phyloP scores from a whole-genome alignment of 2,888 invertebrate species.

The Hedya salicella region DNA sequence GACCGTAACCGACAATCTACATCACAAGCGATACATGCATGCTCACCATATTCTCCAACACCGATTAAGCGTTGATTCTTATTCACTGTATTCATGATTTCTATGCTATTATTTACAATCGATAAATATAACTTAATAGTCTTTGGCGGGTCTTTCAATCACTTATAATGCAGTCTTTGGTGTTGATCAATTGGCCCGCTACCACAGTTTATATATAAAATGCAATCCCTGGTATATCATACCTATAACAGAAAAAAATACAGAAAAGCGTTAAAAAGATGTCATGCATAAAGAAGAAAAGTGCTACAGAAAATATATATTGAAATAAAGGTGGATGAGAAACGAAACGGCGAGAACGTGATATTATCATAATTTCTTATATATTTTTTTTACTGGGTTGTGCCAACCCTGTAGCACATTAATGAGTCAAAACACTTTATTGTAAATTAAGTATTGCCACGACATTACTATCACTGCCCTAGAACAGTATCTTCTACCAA shows the following conservation, averaged over 20 bases:
- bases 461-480: too few species aligned
- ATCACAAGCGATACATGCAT: conserved; percentile 72
- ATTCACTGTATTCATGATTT: conserved; percentile 52
- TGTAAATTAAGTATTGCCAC: too few species aligned
- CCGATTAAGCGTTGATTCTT: conserved; percentile 48
- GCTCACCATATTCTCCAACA: conserved; percentile 63
- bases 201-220: conserved; percentile 81
- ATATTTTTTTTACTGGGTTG: too few species aligned
- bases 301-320: conserved; percentile 24
- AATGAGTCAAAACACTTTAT: too few species aligned
- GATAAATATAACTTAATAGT: conserved; percentile 66
- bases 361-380: too few species aligned
- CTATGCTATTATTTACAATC: conserved; percentile 65
- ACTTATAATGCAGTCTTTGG: conserved; percentile 66
- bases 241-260: conserved; percentile 83
- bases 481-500: too few species aligned
- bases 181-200: conserved; percentile 66
- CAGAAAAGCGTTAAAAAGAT: conserved; percentile 70
- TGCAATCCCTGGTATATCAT: conserved; percentile 76
- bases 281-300: conserved; percentile 63
- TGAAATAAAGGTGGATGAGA: not conserved
- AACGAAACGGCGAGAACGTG: too few species aligned
- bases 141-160: conserved; percentile 66
- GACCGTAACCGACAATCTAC: conserved; percentile 47
- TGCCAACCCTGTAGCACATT: too few species aligned